A percentile compares a stretch with the other conserved stretches of the same genome.
Conservation (phyloP, 2,797 vertebrate species). For the Gobionotothen gibberifrons region DNA sequence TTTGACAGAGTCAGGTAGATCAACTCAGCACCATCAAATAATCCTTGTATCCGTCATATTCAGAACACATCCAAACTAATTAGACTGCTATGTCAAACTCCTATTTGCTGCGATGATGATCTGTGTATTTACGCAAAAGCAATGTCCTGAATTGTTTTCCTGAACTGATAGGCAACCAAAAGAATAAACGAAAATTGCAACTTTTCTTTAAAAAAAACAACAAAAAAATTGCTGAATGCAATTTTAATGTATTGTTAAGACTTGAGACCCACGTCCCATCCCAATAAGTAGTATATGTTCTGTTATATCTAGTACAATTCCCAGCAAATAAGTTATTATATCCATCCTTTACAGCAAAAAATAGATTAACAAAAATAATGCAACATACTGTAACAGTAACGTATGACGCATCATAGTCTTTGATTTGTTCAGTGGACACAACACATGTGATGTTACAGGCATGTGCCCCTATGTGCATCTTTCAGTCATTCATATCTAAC, state of each 20-base stretch:
- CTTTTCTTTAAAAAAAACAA: slow-evolving; percentile 63
- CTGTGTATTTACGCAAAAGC: slow-evolving; percentile 70
- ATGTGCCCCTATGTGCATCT: slow-evolving; percentile 71
- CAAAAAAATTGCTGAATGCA: slow-evolving; percentile 77
- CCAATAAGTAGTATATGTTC: slow-evolving; percentile 72
- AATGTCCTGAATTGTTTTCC: slow-evolving; percentile 81
- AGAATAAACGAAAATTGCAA: slow-evolving; percentile 60
- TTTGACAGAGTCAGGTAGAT: slow-evolving; percentile 97
- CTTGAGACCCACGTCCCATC: slow-evolving; percentile 81
- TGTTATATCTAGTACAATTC: slow-evolving; percentile 77
- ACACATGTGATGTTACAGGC: slow-evolving; percentile 67
- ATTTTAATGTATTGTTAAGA: slow-evolving; percentile 85
- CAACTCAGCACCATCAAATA: slow-evolving; percentile 96
- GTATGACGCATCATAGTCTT: slow-evolving; percentile 65
- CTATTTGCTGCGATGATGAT: slow-evolving; percentile 88
- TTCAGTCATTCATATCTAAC: slow-evolving; percentile 80
- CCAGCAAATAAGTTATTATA: slow-evolving; percentile 80
- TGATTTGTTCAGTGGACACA: slow-evolving; percentile 68
- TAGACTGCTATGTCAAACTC: slow-evolving; percentile 86
- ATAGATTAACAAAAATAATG: slow-evolving; percentile 79
- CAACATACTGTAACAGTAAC: slow-evolving; percentile 70
- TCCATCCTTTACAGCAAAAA: slow-evolving; percentile 81
- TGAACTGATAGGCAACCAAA: slow-evolving; percentile 77
- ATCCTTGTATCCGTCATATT: slow-evolving; percentile 82
- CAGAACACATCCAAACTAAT: slow-evolving; percentile 81